These are phyloP conservation scores for Nesidiocoris tenuis DNA, from an alignment of 2,888 invertebrate genomes.

Conservation along the genomic window DNA sequence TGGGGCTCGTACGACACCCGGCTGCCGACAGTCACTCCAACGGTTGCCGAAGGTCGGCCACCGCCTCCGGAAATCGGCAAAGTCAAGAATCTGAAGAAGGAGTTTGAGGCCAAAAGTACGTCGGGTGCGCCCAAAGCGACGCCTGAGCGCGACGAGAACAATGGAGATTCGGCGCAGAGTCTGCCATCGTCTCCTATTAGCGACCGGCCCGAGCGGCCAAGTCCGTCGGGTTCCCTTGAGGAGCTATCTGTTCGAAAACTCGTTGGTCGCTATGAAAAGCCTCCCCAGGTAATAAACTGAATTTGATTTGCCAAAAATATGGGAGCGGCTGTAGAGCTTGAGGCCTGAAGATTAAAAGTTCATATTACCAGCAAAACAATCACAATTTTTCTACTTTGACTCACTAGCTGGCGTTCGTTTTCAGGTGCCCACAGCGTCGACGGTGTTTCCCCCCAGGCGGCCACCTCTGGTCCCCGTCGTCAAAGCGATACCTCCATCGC, in stretches of 20 bases:
- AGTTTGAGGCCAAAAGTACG: constrained; percentile 74
- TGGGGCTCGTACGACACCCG: constrained; percentile 71
- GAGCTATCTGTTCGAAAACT: constrained; percentile 72
- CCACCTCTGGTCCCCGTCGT: constrained; percentile 50
- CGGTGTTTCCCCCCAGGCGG: constrained; percentile 45
- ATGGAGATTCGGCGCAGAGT: constrained; percentile 55
- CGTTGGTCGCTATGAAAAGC: constrained; percentile 73
- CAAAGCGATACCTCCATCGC: constrained; percentile 53
- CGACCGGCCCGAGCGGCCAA: constrained; percentile 57
- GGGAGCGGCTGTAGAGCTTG: too few species aligned
- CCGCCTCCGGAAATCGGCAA: constrained; percentile 63
- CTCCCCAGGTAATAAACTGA: constrained; percentile 43
- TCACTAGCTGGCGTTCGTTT: too few species aligned
- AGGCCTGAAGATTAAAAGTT: too few species aligned
- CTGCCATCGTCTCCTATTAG: constrained; percentile 67
- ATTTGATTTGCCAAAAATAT: too few species aligned
- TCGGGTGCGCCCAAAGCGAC: constrained; percentile 30
- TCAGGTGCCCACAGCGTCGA: constrained; percentile 39
- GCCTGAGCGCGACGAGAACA: constrained; percentile 52
- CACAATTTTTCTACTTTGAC: too few species aligned
- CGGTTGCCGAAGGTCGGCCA: background rate
- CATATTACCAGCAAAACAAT: too few species aligned
- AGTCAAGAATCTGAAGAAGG: constrained; percentile 78
- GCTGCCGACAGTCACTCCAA: background rate
- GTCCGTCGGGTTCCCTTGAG: constrained; percentile 58